A percentile compares a stretch with the other conserved stretches of the same genome.
These are phyloP conservation scores for Tetrax tetrax DNA, from an alignment of 2,113 vertebrate genomes.

Conservation along the genomic window DNA sequence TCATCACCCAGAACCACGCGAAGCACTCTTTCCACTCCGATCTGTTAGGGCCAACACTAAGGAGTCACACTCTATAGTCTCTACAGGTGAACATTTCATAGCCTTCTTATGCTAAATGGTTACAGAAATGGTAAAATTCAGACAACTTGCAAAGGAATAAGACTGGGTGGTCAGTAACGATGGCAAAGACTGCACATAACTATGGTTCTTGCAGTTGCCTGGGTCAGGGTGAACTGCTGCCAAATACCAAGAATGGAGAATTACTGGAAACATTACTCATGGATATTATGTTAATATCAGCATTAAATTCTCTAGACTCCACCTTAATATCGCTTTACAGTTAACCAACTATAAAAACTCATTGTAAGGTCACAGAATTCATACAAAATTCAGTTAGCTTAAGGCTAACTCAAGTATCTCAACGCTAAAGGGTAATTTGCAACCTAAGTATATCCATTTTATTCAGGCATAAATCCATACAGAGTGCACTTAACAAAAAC, in stretches of 20 bases:
- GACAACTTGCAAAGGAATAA: background rate
- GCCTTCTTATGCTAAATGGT: background rate
- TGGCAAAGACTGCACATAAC: background rate
- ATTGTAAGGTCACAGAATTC: constrained; percentile 6
- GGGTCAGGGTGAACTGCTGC: background rate
- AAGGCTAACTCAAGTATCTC: constrained; percentile 28
- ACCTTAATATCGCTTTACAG: background rate
- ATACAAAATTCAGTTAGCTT: constrained; percentile 15
- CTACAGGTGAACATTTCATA: background rate
- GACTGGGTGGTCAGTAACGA: background rate
- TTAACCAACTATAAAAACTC: constrained; percentile 18
- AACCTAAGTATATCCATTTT: constrained; percentile 9
- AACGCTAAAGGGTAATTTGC: background rate
- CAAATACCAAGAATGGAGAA: background rate
- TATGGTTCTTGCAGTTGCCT: background rate
- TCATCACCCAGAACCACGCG: background rate
- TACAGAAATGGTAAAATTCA: background rate
- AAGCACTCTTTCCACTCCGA: background rate
- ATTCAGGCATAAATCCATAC: constrained; percentile 16
- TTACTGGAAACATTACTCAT: background rate
- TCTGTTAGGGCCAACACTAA: accelerated
- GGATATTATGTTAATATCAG: background rate
- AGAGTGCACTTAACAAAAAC: constrained; percentile 7
- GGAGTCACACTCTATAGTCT: accelerated
- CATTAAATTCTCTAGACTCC: constrained; percentile 8